These are phyloP conservation scores for Erethizon dorsatum DNA, from an alignment of 2,797 vertebrate genomes.

Conservation along the genomic window DNA sequence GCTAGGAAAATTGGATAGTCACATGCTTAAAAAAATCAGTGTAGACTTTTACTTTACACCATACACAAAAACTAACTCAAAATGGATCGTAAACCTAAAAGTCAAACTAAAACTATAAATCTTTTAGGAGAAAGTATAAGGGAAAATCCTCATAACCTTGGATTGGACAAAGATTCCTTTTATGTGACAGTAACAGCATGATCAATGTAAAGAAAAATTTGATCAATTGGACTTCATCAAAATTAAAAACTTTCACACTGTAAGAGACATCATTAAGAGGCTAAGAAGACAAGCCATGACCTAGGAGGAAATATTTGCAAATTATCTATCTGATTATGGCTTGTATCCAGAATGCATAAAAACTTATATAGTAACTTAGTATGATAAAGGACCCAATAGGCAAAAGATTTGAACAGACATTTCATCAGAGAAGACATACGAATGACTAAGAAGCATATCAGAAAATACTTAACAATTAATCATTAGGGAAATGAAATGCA, in stretches of 20 bases:
- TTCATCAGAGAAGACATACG: conserved; percentile 27
- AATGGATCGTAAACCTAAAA: not conserved
- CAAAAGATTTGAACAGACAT: not conserved
- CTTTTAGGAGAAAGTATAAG: not conserved
- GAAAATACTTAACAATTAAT: not conserved
- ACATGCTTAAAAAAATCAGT: not conserved
- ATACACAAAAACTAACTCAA: conserved; percentile 8
- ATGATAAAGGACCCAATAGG: not conserved
- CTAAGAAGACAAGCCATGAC: conserved; percentile 12
- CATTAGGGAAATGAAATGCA: conserved; percentile 18
- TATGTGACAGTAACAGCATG: not conserved
- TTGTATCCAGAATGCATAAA: not conserved
- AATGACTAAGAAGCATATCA: not conserved
- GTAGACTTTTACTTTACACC: not conserved
- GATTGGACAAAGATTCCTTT: not conserved
- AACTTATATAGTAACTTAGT: not conserved
- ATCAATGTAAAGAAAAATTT: conserved; percentile 3
- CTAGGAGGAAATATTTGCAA: conserved; percentile 2
- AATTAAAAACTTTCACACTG: conserved; percentile 7
- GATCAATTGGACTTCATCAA: conserved; percentile 1
- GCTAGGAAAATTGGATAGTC: not conserved
- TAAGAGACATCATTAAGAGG: not conserved
- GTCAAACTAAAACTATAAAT: conserved; percentile 21
- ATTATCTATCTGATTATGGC: not conserved
- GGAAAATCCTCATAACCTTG: not conserved